Evolutionary conservation across 2,113 vertebrate genomes (phyloP), one percentile per base, ranked within the genome.

Genomic region (Sitta europaea): DNA sequence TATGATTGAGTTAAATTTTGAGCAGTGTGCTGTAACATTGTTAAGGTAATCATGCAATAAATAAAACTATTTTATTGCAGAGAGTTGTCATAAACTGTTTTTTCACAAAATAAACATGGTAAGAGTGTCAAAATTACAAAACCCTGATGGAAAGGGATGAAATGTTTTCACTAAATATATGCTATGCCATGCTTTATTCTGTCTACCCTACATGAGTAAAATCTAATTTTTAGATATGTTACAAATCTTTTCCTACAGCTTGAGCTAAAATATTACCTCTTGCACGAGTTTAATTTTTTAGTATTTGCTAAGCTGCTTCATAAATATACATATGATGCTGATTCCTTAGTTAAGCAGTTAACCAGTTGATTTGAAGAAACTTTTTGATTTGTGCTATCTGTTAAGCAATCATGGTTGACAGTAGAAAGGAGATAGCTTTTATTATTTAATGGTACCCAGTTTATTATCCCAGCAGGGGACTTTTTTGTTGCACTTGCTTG

Each of bases 21-120:
- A 99, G 77, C 97, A 98, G 67, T 97, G 97, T 93, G 98, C 98
- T 22, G 19, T 97, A 91, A 92, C 71, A 17, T 92, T 99, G 73
- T 94, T 99, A 90, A 98, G 99, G 99, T 99, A 98, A 98, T 95
- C 13, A 48, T 65, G 24, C 27, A 86, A 28, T 40, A 42, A 59
- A 42, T 45, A 22, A 24, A 36, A 31, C 12, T 68, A 43, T 80
- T 80, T 53, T 47, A 31, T 67, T 66, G 6, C 6, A 74, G 16
- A 12, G 51, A 74, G 15, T 57, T 88, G 9, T 3, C 25, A 58
- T 50, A 72, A 85, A 73, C 67, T 70, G 3, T 29, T 83, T 7
- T 29, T 76, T 82, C 43, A 67, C n/a, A 83, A 70, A 93, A 73
- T 77, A 80, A 93, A 50, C 33, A 50, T 24, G 6, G 8, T 47